Conservation (phyloP, 2,888 invertebrate species). For the Oasisia sp. region DNA sequence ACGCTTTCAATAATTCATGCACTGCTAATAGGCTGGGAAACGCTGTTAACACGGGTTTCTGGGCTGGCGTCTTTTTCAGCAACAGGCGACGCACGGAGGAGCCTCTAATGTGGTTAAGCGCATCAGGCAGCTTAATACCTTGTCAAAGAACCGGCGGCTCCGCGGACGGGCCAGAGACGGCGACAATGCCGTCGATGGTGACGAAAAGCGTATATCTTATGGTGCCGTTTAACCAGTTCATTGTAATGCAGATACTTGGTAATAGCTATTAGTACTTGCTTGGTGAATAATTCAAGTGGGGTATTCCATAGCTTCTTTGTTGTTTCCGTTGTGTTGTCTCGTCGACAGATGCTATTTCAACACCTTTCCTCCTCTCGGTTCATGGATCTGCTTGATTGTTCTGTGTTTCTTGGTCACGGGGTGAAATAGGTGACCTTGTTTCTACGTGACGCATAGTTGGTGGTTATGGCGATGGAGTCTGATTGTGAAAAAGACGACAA, state of each 20-base stretch:
- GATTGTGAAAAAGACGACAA: no score
- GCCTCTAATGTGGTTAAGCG: not conserved
- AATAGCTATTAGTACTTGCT: not conserved
- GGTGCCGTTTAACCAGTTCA: not conserved
- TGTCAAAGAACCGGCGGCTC: not conserved
- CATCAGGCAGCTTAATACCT: not conserved
- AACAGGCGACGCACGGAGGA: not conserved
- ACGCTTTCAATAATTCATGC: not conserved
- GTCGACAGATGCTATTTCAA: no score
- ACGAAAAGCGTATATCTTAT: not conserved
- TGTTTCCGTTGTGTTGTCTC: not conserved
- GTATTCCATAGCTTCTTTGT: not conserved
- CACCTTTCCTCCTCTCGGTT: no score
- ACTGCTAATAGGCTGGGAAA: not conserved
- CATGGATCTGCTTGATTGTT: no score
- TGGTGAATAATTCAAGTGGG: not conserved
- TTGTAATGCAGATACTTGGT: not conserved
- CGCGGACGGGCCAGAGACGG: not conserved
- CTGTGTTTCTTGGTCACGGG: no score
- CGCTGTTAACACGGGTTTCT: slow-evolving; percentile 7
- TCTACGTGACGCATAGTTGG: no score
- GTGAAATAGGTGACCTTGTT: no score
- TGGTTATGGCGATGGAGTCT: no score
- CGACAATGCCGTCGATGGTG: not conserved
- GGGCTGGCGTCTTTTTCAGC: not conserved